Evolutionary conservation across 2,888 invertebrate genomes (phyloP), one percentile per base, ranked within the genome.

Genomic region (Euzetes globulus): DNA sequence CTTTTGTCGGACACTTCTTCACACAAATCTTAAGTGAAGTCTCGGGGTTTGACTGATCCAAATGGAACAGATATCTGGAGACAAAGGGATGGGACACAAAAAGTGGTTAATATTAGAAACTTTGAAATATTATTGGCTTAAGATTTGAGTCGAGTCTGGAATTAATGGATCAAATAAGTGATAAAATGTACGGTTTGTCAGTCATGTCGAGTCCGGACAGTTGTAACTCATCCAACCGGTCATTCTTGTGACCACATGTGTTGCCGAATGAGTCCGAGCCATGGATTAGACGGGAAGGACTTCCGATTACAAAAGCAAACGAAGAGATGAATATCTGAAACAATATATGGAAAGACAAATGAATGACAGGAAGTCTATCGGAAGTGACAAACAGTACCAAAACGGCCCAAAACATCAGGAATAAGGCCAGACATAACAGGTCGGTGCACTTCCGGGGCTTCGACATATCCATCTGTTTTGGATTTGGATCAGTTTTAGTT

Each of bases 191-290:
- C n/a, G 89, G 90, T 81, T 89, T 90, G 78, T 91, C 88, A 33
- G 87, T 85, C 55, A 91, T 92, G 81, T 91, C 90, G 79, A 89
- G 86, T 15, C 94, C 95, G 27, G 94, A 91, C 15, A 75, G 37
- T 33, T 58, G 50, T 1, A 74, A 11, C 1, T 75, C 60, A 47
- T 73, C 77, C 1, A 60, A 17, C 22, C 70, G 68, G 55, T 76
- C 76, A 75, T 94, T 95, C 80, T 88, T 88, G 29, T 90, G 88
- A 19, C 95, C 95, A 83, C 96, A 97, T 45, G 93, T 93, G 82
- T 96, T 95, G 11, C 94, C 94, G 85, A 92, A 95, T 74, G 92
- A 93, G 82, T 95, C 94, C 83, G 91, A 93, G 22, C 94, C 94
- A 85, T 93, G 92, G 77, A 93, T 89, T 58, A 94, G 87, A 77